These are phyloP conservation scores for Notarius quadriscutis DNA, from an alignment of 2,113 vertebrate genomes.

Conservation along the genomic window DNA sequence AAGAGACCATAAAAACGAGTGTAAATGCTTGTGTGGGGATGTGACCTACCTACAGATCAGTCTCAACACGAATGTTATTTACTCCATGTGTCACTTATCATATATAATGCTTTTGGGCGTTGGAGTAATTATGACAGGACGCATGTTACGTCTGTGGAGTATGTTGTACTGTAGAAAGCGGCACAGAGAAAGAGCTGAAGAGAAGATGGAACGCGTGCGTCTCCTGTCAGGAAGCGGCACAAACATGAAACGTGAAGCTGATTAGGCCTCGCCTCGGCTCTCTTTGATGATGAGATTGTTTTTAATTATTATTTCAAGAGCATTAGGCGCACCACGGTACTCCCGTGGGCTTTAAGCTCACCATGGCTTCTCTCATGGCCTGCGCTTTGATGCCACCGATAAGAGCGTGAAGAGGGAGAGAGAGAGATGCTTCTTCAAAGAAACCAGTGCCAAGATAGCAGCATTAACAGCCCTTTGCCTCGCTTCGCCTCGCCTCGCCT, in stretches of 20 bases:
- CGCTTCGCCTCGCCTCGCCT: constrained; percentile 55
- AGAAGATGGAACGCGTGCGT: not conserved
- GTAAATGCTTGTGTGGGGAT: constrained; percentile 18
- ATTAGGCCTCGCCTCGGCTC: not conserved
- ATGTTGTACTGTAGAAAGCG: not conserved
- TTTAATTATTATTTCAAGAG: constrained; percentile 44
- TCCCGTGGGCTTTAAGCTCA: constrained; percentile 52
- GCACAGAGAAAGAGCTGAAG: not conserved
- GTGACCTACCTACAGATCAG: constrained; percentile 30
- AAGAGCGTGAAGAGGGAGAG: constrained; percentile 51
- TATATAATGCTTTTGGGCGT: constrained; percentile 6
- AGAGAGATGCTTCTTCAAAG: constrained; percentile 73
- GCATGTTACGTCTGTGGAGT: not conserved
- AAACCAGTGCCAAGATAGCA: constrained; percentile 70
- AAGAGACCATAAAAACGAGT: constrained; percentile 19
- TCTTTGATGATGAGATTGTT: constrained; percentile 35
- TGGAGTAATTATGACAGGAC: constrained; percentile 20
- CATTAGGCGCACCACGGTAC: constrained; percentile 4
- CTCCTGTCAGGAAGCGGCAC: not conserved
- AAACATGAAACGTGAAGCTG: constrained; percentile 20
- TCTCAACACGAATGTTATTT: not conserved
- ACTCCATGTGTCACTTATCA: not conserved
- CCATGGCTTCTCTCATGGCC: constrained; percentile 51
- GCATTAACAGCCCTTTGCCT: constrained; percentile 64
- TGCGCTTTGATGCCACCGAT: constrained; percentile 75